Evolutionary conservation across 2,797 vertebrate genomes (phyloP), one percentile per base, ranked within the genome.

Genomic region (Clamator glandarius): DNA sequence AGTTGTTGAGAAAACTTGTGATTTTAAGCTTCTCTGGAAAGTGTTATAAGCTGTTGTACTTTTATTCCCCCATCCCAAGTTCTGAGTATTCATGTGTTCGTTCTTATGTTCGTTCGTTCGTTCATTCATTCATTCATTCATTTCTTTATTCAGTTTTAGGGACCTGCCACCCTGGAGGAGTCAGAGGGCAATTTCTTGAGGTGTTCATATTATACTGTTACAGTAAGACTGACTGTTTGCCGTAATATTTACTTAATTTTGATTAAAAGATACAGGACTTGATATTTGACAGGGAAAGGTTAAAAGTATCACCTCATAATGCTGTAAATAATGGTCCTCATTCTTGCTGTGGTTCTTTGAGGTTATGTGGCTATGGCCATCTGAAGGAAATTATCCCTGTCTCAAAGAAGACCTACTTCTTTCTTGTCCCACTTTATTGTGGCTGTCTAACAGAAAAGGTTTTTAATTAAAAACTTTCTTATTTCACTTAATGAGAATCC

Each of bases 101-200:
- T n/a, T n/a, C n/a, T n/a, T n/a, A n/a, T n/a, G n/a, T n/a, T n/a
- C 26, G 19, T 11, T 57, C 8, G 42, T 19, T 63, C 14, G 14
- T 50, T 50, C 46, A 48, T 48, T 12, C 0, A 0, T 63, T 12
- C 0, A 0, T 63, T 74, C 28, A 4, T 70, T 73, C 16, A 17
- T 61, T 75, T 4, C 2, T 21, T 69, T 28, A 16, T 54, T 69
- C n/a, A 8, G 2, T 48, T 87, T 94, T 52, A 61, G 44, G 15
- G 5, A 62, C 14, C 3, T 58, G 7, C 11, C 46, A 42, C 35
- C 9, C 13, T 9, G 8, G 31, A 73, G 25, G 7, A 75, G 6
- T 33, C 21, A 63, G 44, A 77, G 6, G 7, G 21, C 2, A 31
- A 4, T 57, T 70, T 70, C 21, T 80, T n/a, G 15, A 66, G 36